Conservation (phyloP, 1,140 invertebrate genomes). For the Laodelphax striatellus region DNA sequence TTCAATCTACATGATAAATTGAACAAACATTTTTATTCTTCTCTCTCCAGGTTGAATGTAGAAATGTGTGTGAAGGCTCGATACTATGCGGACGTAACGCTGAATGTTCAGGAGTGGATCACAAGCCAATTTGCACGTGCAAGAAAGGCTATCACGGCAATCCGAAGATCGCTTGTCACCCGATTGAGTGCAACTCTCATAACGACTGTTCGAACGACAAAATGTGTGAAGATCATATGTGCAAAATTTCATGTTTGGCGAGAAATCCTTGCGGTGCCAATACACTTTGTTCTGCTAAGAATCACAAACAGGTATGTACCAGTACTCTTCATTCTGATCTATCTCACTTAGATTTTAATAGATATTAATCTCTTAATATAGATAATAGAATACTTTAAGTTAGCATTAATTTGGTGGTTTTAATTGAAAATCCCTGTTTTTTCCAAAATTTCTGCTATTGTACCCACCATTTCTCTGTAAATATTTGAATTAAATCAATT, state of each 20-base stretch:
- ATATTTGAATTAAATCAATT: too few species aligned
- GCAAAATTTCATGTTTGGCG: constrained; percentile 70
- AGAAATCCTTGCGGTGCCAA: constrained; percentile 72
- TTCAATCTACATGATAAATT: too few species aligned
- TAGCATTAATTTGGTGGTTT: too few species aligned
- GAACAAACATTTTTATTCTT: background rate
- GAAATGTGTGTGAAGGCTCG: constrained; percentile 49
- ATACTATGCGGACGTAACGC: constrained; percentile 71
- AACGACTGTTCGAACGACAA: constrained; percentile 69
- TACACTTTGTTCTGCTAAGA: constrained; percentile 68
- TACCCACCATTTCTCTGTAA: too few species aligned
- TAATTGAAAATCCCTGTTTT: too few species aligned
- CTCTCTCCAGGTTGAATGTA: constrained; percentile 44
- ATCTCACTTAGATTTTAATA: background rate
- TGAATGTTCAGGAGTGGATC: constrained; percentile 54
- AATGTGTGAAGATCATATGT: constrained; percentile 64
- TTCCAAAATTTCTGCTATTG: too few species aligned
- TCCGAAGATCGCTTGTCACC: constrained; percentile 60
- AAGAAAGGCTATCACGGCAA: constrained; percentile 66
- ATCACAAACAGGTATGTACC: constrained; percentile 45
- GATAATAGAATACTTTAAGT: too few species aligned
- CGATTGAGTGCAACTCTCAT: constrained; percentile 58
- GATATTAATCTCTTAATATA: too few species aligned
- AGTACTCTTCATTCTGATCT: background rate
- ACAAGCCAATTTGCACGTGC: constrained; percentile 62